phyloP scores from a whole-genome alignment of 2,113 vertebrate genomes.

The Coptodon rendalli region DNA sequence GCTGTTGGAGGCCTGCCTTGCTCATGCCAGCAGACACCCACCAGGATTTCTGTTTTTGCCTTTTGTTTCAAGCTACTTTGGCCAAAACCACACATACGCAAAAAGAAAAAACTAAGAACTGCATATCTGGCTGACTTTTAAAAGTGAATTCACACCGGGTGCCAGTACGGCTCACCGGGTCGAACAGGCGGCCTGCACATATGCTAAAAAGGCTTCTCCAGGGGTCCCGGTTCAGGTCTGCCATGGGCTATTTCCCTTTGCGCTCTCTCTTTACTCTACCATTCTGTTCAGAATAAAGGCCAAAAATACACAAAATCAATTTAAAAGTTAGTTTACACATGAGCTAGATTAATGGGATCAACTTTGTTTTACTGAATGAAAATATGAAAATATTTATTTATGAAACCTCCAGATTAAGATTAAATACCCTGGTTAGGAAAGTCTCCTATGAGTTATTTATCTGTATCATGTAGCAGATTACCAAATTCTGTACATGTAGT shows the following conservation, averaged over 20 bases:
- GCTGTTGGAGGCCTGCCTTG: not conserved
- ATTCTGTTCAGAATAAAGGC: not conserved
- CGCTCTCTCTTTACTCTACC: not conserved
- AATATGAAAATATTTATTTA: not conserved
- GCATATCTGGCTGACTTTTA: not conserved
- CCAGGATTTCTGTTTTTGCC: slow-evolving; percentile 15
- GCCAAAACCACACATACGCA: not conserved
- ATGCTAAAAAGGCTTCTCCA: not conserved
- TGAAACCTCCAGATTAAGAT: not conserved
- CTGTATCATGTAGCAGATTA: not conserved
- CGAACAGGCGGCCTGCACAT: not conserved
- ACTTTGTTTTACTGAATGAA: fast-evolving
- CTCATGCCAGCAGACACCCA: slow-evolving; percentile 13
- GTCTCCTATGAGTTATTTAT: not conserved
- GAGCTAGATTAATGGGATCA: not conserved
- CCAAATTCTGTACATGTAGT: not conserved
- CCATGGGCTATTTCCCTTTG: not conserved
- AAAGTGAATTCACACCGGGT: not conserved
- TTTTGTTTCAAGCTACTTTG: not conserved
- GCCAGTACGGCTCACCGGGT: fast-evolving
- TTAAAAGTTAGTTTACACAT: not conserved
- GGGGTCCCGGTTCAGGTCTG: not conserved
- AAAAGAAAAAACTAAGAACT: not conserved
- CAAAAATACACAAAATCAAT: not conserved
- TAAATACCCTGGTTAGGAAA: not conserved